Conservation (phyloP, 2,113 vertebrate species). For the Nestor notabilis region DNA sequence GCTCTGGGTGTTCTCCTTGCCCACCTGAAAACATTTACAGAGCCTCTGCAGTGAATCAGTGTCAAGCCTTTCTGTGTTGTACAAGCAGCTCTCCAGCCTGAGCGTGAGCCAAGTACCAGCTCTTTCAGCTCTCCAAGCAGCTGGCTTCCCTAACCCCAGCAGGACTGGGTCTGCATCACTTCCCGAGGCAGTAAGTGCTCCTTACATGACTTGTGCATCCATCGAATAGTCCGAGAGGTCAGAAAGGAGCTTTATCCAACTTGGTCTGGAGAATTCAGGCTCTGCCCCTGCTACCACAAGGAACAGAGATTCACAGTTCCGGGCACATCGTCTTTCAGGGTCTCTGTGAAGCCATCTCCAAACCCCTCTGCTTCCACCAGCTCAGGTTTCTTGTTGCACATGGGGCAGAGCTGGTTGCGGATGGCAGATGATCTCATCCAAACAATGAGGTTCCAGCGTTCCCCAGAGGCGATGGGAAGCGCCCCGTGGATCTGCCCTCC, state of each 20-base stretch:
- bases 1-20: background rate
- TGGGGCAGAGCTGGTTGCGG: conserved; percentile 90
- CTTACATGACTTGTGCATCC: accelerated
- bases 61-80: background rate
- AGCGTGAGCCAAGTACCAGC: background rate
- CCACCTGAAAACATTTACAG: background rate
- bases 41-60: background rate
- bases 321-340: accelerated
- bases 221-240: background rate
- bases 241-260: background rate
- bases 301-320: conserved; percentile 48
- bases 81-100: background rate
- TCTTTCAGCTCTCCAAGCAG: background rate
- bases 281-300: background rate
- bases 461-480: conserved; percentile 84
- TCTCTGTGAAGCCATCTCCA: conserved; percentile 88
- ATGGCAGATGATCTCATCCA: conserved; percentile 89
- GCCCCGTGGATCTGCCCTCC: conserved; percentile 95
- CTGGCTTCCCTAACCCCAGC: background rate
- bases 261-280: accelerated
- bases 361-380: conserved; percentile 83
- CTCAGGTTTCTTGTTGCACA: conserved; percentile 83
- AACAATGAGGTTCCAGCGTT: conserved; percentile 93
- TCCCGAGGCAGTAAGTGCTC: background rate
- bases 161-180: background rate